Evolutionary conservation across 2,113 vertebrate genomes (phyloP), one percentile per base, ranked within the genome.

Genomic region (Seriola dumerili): DNA sequence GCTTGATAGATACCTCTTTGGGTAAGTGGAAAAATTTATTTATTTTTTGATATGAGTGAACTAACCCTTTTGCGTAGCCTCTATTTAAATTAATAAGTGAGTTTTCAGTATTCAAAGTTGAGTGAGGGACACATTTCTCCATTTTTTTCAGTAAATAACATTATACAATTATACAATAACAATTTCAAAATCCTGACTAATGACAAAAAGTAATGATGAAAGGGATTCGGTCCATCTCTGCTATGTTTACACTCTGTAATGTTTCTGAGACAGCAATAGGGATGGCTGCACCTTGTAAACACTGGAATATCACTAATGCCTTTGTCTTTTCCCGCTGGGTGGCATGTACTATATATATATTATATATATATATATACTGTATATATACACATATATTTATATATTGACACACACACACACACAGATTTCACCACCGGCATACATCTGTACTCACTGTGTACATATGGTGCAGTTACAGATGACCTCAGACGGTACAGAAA

Each of bases 401-500:
- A 23, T 23, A 23, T 23, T 1, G 23, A 23, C 23, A 23, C 23
- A 23, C 23, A 23, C 23, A 2, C 44, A 46, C 58, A 79, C 19
- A 67, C 63, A 69, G 70, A 76, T n/a, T 13, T 64, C 52, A 34
- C 58, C 0, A 5, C 80, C 58, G 80, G 61, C 61, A n/a, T 8
- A 61, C 44, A 46, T 52, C 52, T 70, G 63, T 64, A 77, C 74
- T 40, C 23, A 72, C 65, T 69, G 77, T 74, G 46, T 72, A 75
- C 48, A 44, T 50, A 54, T 13, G 29, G 62, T 68, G 52, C 72
- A 67, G 81, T 81, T 83, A 78, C 65, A 82, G 67, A 58, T 66
- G 52, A 81, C 63, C 83, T 62, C n/a, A 77, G 72, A 78, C 57
- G 62, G 66, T 68, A 57, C 59, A 63, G 63, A 76, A 88, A 62